Evolutionary conservation across 2,797 vertebrate genomes (phyloP).

Genomic region (Paedocypris micromegethes): DNA sequence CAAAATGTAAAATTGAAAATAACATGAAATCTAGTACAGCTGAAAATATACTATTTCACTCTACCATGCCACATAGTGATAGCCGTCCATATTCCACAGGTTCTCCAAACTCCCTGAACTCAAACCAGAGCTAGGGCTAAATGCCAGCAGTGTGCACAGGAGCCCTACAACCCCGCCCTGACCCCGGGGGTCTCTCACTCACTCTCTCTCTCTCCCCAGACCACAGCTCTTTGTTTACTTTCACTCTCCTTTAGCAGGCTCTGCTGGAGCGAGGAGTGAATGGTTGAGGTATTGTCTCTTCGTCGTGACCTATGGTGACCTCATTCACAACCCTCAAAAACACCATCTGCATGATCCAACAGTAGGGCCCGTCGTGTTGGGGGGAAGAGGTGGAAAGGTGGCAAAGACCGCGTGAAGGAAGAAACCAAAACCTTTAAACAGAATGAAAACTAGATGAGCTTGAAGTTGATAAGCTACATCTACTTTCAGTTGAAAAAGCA

Average conservation of each 20-base stretch:
- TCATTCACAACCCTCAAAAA: slow-evolving; percentile 74
- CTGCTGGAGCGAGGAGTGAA: slow-evolving; percentile 57
- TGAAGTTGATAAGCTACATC: neutral
- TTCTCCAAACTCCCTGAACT: slow-evolving; percentile 32
- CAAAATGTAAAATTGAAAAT: too few species aligned
- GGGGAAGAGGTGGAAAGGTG: slow-evolving; percentile 53
- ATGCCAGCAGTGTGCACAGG: slow-evolving; percentile 54
- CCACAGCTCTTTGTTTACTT: slow-evolving; percentile 70
- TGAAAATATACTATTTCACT: neutral
- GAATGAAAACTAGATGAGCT: slow-evolving; percentile 33
- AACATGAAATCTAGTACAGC: neutral
- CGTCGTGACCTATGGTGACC: slow-evolving; percentile 70
- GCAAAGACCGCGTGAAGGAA: slow-evolving; percentile 49
- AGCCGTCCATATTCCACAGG: neutral
- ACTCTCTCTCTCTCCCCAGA: slow-evolving; percentile 43
- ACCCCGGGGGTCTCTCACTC: slow-evolving; percentile 36
- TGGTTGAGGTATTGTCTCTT: slow-evolving; percentile 76
- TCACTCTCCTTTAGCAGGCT: slow-evolving; percentile 66
- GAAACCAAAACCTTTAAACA: slow-evolving; percentile 47
- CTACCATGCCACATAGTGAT: neutral
- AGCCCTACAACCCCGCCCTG: slow-evolving; percentile 20
- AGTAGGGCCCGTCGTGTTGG: slow-evolving; percentile 54
- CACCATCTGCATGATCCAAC: slow-evolving; percentile 80
- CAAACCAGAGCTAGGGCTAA: slow-evolving; percentile 36
- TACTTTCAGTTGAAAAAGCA: too few species aligned